Evolutionary conservation across 2,888 invertebrate genomes (phyloP).

Genomic region (Hetaerina titia): DNA sequence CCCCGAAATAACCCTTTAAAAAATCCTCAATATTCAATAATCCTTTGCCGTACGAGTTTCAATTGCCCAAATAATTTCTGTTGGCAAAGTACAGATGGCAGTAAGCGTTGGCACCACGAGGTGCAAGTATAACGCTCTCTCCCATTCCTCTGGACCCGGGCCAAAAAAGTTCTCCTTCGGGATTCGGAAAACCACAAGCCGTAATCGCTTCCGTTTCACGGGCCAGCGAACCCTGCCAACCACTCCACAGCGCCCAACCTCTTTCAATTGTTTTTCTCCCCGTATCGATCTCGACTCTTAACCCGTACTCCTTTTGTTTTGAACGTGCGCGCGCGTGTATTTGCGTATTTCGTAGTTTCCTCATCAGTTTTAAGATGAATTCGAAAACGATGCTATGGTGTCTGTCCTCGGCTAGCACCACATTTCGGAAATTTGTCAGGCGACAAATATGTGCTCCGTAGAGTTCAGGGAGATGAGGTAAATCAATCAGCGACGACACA

Average conservation of each 20-base stretch:
- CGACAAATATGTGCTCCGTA: too few species aligned
- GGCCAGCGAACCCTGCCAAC: slow-evolving; percentile 11
- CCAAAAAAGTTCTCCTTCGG: neutral
- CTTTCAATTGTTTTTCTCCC: neutral
- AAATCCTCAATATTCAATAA: neutral
- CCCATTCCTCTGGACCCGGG: neutral
- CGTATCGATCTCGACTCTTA: neutral
- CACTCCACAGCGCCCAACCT: neutral
- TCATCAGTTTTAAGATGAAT: too few species aligned
- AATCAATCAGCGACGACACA: too few species aligned
- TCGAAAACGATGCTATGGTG: too few species aligned
- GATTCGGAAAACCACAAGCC: neutral
- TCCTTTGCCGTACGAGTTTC: neutral
- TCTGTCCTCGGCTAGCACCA: too few species aligned
- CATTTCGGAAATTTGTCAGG: too few species aligned
- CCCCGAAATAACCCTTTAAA: neutral
- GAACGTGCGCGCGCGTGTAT: too few species aligned
- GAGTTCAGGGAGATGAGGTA: too few species aligned
- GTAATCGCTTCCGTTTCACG: slow-evolving; percentile 32
- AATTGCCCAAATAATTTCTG: neutral
- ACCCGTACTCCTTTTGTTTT: neutral
- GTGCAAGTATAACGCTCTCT: neutral
- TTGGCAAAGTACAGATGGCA: neutral
- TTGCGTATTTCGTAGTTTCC: too few species aligned
- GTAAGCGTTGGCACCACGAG: neutral